Base-by-base conservation (phyloP, 2,797 vertebrate genomes). In the Pseudomugil gertrudae region DNA sequence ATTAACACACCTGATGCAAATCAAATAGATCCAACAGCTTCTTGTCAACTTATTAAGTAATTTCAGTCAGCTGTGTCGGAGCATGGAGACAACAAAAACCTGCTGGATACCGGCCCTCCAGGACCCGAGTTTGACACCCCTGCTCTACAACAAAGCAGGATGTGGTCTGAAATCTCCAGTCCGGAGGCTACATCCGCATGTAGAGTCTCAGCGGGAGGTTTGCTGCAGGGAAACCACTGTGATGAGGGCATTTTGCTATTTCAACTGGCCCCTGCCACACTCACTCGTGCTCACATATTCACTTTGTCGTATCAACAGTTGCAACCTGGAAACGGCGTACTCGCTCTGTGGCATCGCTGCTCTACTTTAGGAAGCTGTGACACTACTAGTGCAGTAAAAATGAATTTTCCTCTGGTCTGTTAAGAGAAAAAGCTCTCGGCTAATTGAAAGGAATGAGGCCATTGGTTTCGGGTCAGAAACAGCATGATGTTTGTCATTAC, bases 401-500 rank as follows among this genome's bases (percentile, higher is more conserved):
- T 57, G 4, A 3, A 57, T 7, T 69, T 74, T 69, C 74, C 45
- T 63, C 71, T 30, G n/a, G 10, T 4, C 50, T 9, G 56, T 52
- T 27, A 9, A 8, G 14, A 21, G 55, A 59, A 59, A 30, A 59
- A 79, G 70, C 65, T 64, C 33, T 40, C 30, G 6, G 9, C 40
- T 66, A 55, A 68, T 56, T 77, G 38, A 60, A 32, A 69, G 57
- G 64, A 87, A 72, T 68, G 69, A 76, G 55, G 60, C 33, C n/a
- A 55, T 60, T 5, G 5, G 47, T 60, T 56, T 8, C 19, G 17
- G 38, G 15, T 40, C 19, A 40, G n/a, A 66, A 26, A 15, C 21
- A 63, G 58, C 50, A 32, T 66, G 76, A 72, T 79, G 82, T 84
- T 81, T 85, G 73, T 84, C 68, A 80, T 88, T 74, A 81, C 60